phyloP scores from a whole-genome alignment of 2,113 vertebrate genomes.

The Lethenteron reissneri region DNA sequence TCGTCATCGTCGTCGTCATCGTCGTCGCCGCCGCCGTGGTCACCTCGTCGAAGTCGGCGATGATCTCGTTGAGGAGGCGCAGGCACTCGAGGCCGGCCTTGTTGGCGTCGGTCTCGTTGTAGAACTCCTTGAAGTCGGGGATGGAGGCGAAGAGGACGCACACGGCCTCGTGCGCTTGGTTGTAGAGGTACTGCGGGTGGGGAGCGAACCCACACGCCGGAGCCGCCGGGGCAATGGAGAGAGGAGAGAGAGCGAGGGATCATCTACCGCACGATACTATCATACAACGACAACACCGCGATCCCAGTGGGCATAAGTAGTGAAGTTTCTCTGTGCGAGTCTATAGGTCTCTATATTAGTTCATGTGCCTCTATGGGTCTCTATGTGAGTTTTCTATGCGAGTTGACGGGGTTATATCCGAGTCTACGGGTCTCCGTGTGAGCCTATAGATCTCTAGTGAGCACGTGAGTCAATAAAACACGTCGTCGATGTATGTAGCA shows the following conservation, averaged over 20 bases:
- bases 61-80: constrained; percentile 62
- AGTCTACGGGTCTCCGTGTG: too few species aligned
- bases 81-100: constrained; percentile 53
- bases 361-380: too few species aligned
- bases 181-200: constrained; percentile 47
- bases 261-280: too few species aligned
- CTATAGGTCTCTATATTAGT: too few species aligned
- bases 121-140: constrained; percentile 65
- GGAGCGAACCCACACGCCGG: background rate
- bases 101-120: constrained; percentile 45
- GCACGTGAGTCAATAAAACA: too few species aligned
- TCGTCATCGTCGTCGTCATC: too few species aligned
- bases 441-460: too few species aligned
- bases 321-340: too few species aligned
- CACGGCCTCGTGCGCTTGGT: constrained; percentile 48
- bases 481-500: too few species aligned
- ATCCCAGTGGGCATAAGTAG: constrained; percentile 5
- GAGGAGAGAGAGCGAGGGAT: background rate
- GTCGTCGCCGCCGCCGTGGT: background rate
- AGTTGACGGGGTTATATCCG: too few species aligned
- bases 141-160: constrained; percentile 68
- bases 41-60: constrained; percentile 68
- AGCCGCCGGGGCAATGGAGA: background rate
- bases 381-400: too few species aligned
- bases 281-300: too few species aligned